A percentile compares a stretch with the other conserved stretches of the same genome.
phyloP scores from a whole-genome alignment of 2,888 invertebrate species.

The Conomelus anceps region DNA sequence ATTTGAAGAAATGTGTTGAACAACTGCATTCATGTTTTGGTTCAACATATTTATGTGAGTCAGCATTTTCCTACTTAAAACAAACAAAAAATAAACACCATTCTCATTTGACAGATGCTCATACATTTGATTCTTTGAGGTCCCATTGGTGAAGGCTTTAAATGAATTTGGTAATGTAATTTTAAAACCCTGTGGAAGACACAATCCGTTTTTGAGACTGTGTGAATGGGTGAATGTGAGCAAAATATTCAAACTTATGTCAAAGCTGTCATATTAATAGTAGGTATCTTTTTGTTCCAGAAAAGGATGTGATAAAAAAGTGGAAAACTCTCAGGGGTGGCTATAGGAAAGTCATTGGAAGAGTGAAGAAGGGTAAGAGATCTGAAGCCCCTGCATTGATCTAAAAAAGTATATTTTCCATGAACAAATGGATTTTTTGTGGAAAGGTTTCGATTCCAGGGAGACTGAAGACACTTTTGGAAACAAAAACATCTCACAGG shows the following conservation, averaged over 20 bases:
- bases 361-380: constrained; percentile 10
- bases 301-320: constrained; percentile 20
- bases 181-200: background rate
- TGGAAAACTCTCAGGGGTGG: constrained; percentile 24
- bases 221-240: background rate
- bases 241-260: background rate
- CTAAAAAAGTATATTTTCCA: constrained; percentile 25
- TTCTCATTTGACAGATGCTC: too few species aligned
- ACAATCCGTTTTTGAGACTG: background rate
- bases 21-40: too few species aligned
- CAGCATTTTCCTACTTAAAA: too few species aligned
- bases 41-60: too few species aligned
- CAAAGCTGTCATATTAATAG: background rate
- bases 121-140: too few species aligned
- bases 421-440: constrained; percentile 23
- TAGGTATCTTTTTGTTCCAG: constrained; percentile 16
- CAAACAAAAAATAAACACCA: too few species aligned
- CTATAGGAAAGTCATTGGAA: constrained; percentile 14
- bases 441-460: constrained; percentile 5
- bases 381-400: constrained; percentile 22
- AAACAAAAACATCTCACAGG: background rate
- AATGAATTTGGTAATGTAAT: too few species aligned
- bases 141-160: too few species aligned
- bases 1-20: too few species aligned
- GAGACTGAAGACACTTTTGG: background rate